Percentiles rank a stretch among this genome's conserved stretches.
Evolutionary conservation across 2,113 vertebrate species (phyloP).

Genomic region (Neomonachus schauinslandi): DNA sequence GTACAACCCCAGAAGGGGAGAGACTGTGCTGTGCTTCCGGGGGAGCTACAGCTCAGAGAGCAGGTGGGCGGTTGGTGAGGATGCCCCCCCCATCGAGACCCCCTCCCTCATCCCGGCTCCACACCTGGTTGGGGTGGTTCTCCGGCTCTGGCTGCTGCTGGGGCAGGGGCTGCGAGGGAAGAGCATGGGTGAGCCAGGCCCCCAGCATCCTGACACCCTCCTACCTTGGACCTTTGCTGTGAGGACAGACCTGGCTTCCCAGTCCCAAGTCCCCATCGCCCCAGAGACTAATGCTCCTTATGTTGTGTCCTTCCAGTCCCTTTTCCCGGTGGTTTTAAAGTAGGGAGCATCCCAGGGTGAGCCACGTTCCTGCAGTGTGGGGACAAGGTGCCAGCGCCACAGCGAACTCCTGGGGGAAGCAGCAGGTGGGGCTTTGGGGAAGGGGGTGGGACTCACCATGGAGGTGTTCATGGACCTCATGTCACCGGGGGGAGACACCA

Average conservation of each 20-base stretch:
- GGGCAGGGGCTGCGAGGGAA: background rate
- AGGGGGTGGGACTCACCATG: slow-evolving; percentile 7
- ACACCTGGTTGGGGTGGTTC: slow-evolving; percentile 62
- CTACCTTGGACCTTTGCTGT: background rate
- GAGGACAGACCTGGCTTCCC: background rate
- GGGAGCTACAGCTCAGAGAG: background rate
- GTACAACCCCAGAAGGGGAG: background rate
- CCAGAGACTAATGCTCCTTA: background rate
- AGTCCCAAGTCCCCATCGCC: fast-evolving
- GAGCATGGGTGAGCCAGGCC: background rate
- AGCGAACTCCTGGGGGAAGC: background rate
- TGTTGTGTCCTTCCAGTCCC: background rate
- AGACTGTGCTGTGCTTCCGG: fast-evolving
- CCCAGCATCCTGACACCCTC: too few relatives aligned
- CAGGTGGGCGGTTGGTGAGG: fast-evolving
- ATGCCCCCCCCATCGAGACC: background rate
- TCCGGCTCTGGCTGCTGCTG: fast-evolving
- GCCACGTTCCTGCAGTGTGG: background rate
- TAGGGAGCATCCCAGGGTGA: background rate
- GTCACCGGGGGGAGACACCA: slow-evolving; percentile 10
- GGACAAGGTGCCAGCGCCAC: fast-evolving
- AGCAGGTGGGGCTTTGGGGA: background rate
- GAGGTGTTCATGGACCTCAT: fast-evolving
- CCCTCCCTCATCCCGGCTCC: background rate
- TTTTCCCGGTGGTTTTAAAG: background rate